Evolutionary conservation across 2,888 invertebrate species (phyloP).

Genomic region (Watsonalla binaria): DNA sequence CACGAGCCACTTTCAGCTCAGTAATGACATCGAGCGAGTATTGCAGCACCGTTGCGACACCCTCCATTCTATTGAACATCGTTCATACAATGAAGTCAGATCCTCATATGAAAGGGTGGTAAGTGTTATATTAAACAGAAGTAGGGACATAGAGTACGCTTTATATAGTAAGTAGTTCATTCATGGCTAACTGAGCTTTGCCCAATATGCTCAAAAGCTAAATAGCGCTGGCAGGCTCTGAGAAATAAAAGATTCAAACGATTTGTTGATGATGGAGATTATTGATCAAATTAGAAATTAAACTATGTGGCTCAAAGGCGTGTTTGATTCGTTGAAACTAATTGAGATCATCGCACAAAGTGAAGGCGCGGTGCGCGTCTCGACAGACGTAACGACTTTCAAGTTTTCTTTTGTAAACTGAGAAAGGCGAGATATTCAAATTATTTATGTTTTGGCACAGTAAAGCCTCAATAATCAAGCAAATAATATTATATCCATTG

Average conservation of each 20-base stretch:
- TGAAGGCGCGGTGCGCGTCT: constrained; percentile 40
- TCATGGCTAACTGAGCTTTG: no score
- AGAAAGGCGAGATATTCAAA: constrained; percentile 49
- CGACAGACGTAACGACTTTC: constrained; percentile 50
- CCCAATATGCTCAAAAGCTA: no score
- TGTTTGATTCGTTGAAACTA: constrained; percentile 50
- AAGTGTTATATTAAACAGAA: constrained; percentile 6
- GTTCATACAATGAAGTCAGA: constrained; percentile 5
- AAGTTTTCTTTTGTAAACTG: constrained; percentile 24
- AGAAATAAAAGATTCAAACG: no score
- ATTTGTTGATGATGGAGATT: no score
- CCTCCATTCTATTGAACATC: constrained; percentile 29
- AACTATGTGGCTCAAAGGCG: constrained; percentile 32
- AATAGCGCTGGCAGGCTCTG: no score
- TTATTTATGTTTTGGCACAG: constrained; percentile 38
- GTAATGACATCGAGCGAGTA: constrained; percentile 46
- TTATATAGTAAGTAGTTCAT: no score
- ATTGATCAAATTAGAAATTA: constrained; percentile 12
- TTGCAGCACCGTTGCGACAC: constrained; percentile 44
- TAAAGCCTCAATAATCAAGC: constrained; percentile 6
- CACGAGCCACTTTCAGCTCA: constrained; percentile 60
- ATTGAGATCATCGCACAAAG: constrained; percentile 58
- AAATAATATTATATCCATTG: neutral
- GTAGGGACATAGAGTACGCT: no score
- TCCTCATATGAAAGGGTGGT: neutral